Base-by-base conservation (phyloP, 2,797 vertebrate species). In the Sylvia borin region DNA sequence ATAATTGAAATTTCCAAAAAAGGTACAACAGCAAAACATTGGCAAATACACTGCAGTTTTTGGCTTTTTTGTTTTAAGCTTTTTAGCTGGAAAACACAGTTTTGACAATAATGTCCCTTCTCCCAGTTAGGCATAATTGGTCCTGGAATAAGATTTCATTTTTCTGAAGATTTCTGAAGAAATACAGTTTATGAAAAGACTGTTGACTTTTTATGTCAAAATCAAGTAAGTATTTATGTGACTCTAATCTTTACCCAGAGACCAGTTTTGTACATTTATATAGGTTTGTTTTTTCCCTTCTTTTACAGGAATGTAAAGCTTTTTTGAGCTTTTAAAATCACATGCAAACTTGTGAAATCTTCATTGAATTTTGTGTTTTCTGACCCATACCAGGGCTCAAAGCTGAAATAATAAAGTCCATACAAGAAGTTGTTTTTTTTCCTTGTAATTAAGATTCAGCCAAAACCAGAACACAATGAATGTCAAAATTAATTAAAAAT, bases 381-480 rank as follows among this genome's bases (percentile, higher is more conserved):
- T 80, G 17, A 32, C 8, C 3, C 1, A 26, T 53, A 29, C 40
- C 53, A 80, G 11, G 4, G 15, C 22, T 54, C 9, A 88, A 90
- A 77, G 38, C 27, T 67, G 55, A 85, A 88, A 74, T 76, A 92
- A 82, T 58, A 58, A 79, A 83, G 61, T 76, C 48, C 17, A 51
- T 57, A 20, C 20, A 48, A 61, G 38, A 50, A 47, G 18, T 4
- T 53, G 0, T 0, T 10, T 42, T 45, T 45, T 26, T 1, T 18
- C 2, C 48, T 70, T 78, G 11, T 61, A 87, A 70, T 87, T 51
- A 68, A 75, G 27, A 82, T 61, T 43, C 43, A 82, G 40, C 21
- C 85, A 66, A 93, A 90, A 83, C 20, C 45, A 77, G 48, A 87
- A 2, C 19, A 32, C 16, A 74, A 9, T 34, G 11, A 51, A 77